Conservation (phyloP, 2,113 vertebrate genomes). For the Rhea pennata region DNA sequence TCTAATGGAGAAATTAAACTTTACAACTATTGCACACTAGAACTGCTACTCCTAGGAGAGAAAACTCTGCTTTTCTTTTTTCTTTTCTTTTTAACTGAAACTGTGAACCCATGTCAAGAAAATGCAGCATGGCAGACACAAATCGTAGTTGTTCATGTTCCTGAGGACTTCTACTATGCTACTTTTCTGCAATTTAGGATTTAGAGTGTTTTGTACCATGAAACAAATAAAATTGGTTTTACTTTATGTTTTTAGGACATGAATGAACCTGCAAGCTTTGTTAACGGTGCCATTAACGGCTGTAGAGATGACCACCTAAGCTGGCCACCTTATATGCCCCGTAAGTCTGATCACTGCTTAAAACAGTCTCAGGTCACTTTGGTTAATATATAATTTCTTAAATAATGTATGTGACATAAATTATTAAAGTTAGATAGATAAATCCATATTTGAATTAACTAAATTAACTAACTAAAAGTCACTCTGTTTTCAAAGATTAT, state of each 20-base stretch:
- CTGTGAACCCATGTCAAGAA: background rate
- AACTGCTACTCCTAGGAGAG: no score
- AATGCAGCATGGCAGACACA: background rate
- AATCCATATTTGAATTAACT: background rate
- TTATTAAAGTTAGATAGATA: background rate
- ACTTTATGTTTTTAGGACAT: constrained; percentile 82
- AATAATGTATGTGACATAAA: rapidly evolving
- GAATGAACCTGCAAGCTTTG: constrained; percentile 92
- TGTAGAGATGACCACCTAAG: constrained; percentile 65
- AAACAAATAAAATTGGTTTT: background rate
- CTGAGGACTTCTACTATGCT: background rate
- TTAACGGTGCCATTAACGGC: constrained; percentile 83
- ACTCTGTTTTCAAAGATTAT: rapidly evolving
- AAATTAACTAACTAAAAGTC: background rate
- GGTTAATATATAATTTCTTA: background rate
- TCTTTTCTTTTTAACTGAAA: no score
- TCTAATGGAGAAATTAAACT: no score
- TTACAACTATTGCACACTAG: no score
- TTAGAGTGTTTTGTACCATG: background rate
- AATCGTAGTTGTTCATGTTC: background rate
- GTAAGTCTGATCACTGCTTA: constrained; percentile 71
- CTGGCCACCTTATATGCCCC: constrained; percentile 85
- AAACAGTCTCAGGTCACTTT: no score
- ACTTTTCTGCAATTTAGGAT: background rate
- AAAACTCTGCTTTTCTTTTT: no score